phyloP scores from a whole-genome alignment of 2,797 vertebrate genomes.

The Podarcis siculus region DNA sequence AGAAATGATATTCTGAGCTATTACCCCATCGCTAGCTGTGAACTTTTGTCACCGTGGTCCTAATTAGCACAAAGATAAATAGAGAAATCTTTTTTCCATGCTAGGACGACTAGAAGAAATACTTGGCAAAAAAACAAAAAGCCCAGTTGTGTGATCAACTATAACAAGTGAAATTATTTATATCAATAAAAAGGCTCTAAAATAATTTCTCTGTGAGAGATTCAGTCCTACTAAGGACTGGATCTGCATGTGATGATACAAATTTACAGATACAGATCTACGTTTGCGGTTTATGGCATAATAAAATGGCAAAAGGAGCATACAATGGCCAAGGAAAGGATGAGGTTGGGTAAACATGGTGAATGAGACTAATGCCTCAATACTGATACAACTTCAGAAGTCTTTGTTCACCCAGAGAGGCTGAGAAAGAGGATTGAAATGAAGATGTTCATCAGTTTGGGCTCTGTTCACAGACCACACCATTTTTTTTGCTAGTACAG shows the following conservation, averaged over 20 bases:
- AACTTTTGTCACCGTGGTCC: neutral
- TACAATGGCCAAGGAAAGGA: neutral
- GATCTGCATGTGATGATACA: neutral
- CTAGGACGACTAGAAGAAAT: neutral
- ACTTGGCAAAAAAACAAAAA: neutral
- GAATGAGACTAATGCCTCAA: neutral
- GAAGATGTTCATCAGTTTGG: neutral
- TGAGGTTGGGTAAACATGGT: neutral
- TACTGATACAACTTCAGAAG: neutral
- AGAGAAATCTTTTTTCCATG: neutral
- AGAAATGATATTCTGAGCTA: neutral
- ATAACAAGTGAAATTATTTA: neutral
- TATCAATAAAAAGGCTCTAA: neutral
- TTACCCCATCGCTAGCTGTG: neutral
- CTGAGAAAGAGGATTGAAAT: neutral
- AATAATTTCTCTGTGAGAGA: neutral
- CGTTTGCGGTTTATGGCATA: neutral
- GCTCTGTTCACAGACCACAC: neutral
- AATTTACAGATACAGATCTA: neutral
- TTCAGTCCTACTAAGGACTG: neutral
- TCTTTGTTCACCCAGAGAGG: neutral
- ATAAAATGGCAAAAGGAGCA: conserved; percentile 24
- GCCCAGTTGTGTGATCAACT: neutral
- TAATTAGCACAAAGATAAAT: neutral
- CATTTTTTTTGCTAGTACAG: neutral